Conservation (phyloP, 2,888 invertebrate species). For the Atethmia centrago region DNA sequence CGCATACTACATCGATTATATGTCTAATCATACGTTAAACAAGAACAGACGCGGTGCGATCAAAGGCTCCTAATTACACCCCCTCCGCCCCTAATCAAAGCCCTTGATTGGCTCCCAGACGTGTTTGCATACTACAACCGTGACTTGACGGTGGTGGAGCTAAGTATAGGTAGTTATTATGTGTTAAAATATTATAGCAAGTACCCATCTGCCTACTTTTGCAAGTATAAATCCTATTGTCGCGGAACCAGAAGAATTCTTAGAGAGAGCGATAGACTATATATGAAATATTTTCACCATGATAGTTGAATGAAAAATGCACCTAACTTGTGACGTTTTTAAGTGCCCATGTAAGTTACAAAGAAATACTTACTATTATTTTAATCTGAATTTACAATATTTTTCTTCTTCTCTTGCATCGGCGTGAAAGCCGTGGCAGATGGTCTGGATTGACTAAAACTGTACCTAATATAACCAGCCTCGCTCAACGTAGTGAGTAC, state of each 20-base stretch:
- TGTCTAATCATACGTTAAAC: conserved; percentile 77
- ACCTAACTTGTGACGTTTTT: not conserved
- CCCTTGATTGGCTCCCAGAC: conserved; percentile 80
- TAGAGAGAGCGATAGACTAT: too few species aligned
- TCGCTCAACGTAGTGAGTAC: too few species aligned
- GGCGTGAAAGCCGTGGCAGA: not conserved
- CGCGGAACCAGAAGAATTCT: not conserved
- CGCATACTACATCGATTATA: conserved; percentile 69
- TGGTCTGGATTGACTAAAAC: not conserved
- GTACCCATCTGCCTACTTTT: not conserved
- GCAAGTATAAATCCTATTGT: not conserved
- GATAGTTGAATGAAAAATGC: not conserved
- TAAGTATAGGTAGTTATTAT: conserved; percentile 16
- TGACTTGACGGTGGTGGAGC: conserved; percentile 20
- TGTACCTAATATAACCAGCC: not conserved
- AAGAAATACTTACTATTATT: too few species aligned
- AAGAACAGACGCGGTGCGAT: conserved; percentile 84
- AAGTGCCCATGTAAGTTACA: not conserved
- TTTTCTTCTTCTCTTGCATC: not conserved
- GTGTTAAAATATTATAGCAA: conserved; percentile 6
- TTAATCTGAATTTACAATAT: not conserved
- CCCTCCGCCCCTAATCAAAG: conserved; percentile 83
- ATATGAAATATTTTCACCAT: too few species aligned
- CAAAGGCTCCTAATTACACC: conserved; percentile 87
- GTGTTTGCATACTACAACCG: conserved; percentile 80